These are phyloP conservation scores for Nemopilema nomurai DNA, from an alignment of 30 jellyfish, hydroid and myxozoan genomes.

Conservation along the genomic window DNA sequence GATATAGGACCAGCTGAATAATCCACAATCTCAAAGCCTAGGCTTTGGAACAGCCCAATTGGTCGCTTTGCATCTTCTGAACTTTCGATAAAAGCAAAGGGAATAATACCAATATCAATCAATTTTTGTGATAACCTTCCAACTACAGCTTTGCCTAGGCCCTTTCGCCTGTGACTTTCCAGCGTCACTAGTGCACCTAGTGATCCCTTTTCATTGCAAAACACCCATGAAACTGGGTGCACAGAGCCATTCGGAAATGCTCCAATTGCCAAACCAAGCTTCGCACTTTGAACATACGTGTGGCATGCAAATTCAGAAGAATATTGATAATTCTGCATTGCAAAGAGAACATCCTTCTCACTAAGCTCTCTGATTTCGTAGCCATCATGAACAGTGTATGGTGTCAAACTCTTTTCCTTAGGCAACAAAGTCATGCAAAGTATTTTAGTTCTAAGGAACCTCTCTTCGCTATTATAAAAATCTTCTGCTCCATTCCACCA, in stretches of 20 bases:
- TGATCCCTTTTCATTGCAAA: conserved; percentile 17
- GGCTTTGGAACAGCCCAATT: conserved; percentile 10
- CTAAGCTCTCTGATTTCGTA: conserved; percentile 29
- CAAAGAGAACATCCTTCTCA: conserved; percentile 11
- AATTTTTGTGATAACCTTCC: conserved; percentile 12
- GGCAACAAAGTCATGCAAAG: background rate
- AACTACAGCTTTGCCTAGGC: conserved; percentile 53
- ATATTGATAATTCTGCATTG: conserved; percentile 14
- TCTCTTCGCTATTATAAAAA: background rate
- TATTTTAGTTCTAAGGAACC: background rate
- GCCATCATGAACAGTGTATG: conserved; percentile 1
- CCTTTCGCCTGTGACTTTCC: conserved; percentile 41
- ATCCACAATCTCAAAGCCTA: conserved; percentile 22
- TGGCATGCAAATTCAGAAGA: background rate
- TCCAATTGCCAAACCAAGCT: conserved; percentile 41
- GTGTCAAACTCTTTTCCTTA: background rate
- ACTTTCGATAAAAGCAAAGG: conserved; percentile 40
- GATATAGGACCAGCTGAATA: background rate
- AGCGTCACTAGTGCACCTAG: conserved; percentile 27
- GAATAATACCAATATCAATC: conserved; percentile 5
- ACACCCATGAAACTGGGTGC: conserved; percentile 52
- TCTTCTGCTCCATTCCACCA: background rate
- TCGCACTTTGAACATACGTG: conserved; percentile 5
- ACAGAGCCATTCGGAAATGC: conserved; percentile 36
- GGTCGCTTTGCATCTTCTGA: conserved; percentile 13